Conservation (phyloP, 1,140 invertebrate species). For the Drosophila erecta region DNA sequence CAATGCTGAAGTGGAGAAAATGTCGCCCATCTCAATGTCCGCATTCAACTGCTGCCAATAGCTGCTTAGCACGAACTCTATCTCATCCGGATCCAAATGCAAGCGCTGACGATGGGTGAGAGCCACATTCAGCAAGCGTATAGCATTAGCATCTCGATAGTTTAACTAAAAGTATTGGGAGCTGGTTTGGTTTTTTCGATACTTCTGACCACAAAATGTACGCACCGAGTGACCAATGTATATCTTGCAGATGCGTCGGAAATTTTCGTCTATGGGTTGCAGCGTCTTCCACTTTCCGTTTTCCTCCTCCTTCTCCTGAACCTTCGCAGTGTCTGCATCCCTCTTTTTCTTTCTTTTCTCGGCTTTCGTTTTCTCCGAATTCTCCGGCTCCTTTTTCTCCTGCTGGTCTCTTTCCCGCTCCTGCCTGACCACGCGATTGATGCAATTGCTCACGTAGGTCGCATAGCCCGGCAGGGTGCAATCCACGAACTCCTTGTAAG, state of each 20-base stretch:
- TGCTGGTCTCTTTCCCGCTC: slow-evolving; percentile 9
- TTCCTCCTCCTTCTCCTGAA: not conserved
- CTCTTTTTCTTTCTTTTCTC: too few relatives aligned
- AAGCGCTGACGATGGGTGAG: slow-evolving; percentile 66
- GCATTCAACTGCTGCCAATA: slow-evolving; percentile 74
- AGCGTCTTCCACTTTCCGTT: not conserved
- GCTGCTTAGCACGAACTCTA: slow-evolving; percentile 71
- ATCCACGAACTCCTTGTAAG: slow-evolving; percentile 60
- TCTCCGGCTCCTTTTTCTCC: slow-evolving; percentile 6
- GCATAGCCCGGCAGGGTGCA: slow-evolving; percentile 52
- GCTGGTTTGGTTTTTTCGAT: not conserved
- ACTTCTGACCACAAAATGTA: not conserved
- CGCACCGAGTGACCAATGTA: slow-evolving; percentile 80
- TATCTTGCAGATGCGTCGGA: slow-evolving; percentile 77
- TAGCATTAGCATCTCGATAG: slow-evolving; percentile 68
- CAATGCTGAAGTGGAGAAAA: slow-evolving; percentile 5
- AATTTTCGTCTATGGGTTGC: slow-evolving; percentile 63
- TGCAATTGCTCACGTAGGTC: slow-evolving; percentile 60
- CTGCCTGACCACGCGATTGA: slow-evolving; percentile 46
- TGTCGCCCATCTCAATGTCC: slow-evolving; percentile 46
- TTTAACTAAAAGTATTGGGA: slow-evolving; percentile 45
- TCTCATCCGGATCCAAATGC: slow-evolving; percentile 77
- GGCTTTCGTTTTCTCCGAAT: not conserved
- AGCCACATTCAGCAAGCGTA: slow-evolving; percentile 69
- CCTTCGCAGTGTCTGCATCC: not conserved